phyloP scores from a whole-genome alignment of 2,113 vertebrate genomes.

The Onychostruthus taczanowskii region DNA sequence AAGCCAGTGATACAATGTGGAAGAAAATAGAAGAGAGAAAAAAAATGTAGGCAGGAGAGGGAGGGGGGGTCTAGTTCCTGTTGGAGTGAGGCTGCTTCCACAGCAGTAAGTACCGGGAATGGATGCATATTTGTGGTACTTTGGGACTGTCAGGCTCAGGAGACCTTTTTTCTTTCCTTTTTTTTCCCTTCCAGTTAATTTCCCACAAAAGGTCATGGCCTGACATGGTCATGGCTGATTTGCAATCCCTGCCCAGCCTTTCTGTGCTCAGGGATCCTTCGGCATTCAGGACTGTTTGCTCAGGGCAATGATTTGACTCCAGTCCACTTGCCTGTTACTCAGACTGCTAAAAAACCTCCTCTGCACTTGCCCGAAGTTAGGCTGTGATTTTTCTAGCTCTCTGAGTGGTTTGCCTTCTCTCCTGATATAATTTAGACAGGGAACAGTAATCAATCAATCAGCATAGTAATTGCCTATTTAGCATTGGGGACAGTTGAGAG shows the following conservation, averaged over 20 bases:
- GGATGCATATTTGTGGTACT: not conserved
- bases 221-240: not conserved
- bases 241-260: not conserved
- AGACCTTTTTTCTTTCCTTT: not conserved
- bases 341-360: not conserved
- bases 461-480: conserved; percentile 57
- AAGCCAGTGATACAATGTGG: not conserved
- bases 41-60: not conserved
- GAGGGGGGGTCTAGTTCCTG: not conserved
- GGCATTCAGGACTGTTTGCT: not conserved
- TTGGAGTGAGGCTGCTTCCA: not conserved
- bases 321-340: not conserved
- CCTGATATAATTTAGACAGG: conserved; percentile 19
- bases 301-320: not conserved
- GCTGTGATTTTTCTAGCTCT: conserved; percentile 4
- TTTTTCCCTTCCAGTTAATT: not conserved
- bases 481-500: not conserved
- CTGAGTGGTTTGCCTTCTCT: not conserved
- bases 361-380: not conserved
- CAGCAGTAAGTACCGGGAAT: accelerated
- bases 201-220: not conserved
- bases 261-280: not conserved
- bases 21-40: not conserved
- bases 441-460: conserved; percentile 58
- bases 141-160: not conserved